A percentile compares a stretch with the other conserved stretches of the same genome.
phyloP scores from a whole-genome alignment of 2,113 vertebrate species.

The Plecturocebus donacophilus region DNA sequence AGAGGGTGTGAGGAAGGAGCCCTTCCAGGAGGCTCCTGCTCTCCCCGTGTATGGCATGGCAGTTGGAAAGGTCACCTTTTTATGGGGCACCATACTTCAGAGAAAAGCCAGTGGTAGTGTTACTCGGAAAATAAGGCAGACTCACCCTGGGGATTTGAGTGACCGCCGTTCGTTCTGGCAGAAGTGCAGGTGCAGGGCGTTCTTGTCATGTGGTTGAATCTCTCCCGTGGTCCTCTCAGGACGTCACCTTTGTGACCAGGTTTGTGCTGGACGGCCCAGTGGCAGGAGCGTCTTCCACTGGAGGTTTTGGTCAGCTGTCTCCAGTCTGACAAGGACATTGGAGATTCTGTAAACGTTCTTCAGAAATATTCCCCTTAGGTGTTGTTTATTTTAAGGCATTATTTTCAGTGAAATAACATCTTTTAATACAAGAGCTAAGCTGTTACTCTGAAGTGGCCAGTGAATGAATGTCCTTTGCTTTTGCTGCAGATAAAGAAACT shows the following conservation, averaged over 20 bases:
- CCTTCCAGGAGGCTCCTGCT: background rate
- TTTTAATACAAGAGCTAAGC: fast-evolving
- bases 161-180: background rate
- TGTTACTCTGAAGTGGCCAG: fast-evolving
- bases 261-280: background rate
- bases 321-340: fast-evolving
- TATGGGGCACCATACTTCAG: fast-evolving
- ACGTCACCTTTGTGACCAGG: background rate
- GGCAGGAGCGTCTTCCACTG: fast-evolving
- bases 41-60: too few species aligned
- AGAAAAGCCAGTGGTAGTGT: background rate
- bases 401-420: fast-evolving
- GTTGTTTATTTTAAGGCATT: fast-evolving
- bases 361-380: fast-evolving
- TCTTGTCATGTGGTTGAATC: background rate
- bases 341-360: background rate
- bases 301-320: fast-evolving
- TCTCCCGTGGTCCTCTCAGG: background rate
- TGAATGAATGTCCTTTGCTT: background rate
- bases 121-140: background rate
- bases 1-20: background rate
- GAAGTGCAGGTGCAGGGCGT: background rate
- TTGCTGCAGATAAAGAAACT: conserved; percentile 94
- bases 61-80: background rate
- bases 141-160: background rate